Evolutionary conservation across 2,113 vertebrate species (phyloP).

Genomic region (Antechinus stuartii): DNA sequence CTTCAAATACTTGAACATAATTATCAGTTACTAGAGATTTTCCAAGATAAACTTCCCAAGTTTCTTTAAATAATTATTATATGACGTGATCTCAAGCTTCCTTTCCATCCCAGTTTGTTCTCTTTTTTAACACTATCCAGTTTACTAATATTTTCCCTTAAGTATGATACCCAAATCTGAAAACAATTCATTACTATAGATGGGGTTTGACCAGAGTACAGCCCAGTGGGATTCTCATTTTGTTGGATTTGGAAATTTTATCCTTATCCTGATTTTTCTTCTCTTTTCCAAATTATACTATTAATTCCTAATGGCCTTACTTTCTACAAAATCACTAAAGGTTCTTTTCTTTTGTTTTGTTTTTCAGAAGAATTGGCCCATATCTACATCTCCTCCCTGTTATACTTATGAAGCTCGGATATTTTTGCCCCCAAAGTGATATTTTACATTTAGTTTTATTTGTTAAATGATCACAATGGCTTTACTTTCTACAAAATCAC

Average conservation of each 20-base stretch:
- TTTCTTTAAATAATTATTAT: background rate
- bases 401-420: background rate
- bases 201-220: too few species aligned
- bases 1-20: background rate
- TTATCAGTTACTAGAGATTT: background rate
- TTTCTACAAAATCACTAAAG: background rate
- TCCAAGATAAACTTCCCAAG: background rate
- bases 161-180: background rate
- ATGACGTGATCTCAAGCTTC: background rate
- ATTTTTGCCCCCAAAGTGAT: background rate
- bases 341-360: too few species aligned
- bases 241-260: background rate
- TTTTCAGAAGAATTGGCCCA: too few species aligned
- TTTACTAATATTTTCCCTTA: background rate
- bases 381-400: background rate
- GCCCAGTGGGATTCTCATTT: background rate
- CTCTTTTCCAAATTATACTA: background rate
- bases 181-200: background rate
- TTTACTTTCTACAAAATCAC: background rate
- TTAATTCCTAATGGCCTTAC: background rate
- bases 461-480: too few species aligned
- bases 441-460: background rate
- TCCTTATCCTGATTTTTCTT: background rate
- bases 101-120: background rate
- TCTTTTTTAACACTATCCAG: background rate